Evolutionary conservation across 2,888 invertebrate genomes (phyloP).

Genomic region (Sminthurinus aureus): DNA sequence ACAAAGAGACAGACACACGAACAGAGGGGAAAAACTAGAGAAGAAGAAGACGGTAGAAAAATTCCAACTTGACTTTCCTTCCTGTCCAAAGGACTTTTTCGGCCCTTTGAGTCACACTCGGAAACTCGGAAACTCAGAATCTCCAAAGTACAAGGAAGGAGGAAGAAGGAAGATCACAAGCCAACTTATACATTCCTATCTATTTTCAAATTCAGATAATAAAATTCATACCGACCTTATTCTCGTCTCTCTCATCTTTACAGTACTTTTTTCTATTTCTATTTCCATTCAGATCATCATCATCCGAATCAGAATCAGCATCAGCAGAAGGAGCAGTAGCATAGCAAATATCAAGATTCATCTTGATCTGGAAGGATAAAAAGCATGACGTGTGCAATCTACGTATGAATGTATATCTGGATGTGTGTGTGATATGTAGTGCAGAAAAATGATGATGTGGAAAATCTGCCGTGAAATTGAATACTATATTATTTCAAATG

Average conservation of each 20-base stretch:
- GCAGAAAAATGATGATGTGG: not conserved
- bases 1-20: no score
- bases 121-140: not conserved
- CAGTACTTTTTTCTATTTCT: not conserved
- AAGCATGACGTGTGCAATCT: not conserved
- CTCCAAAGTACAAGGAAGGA: no score
- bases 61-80: not conserved
- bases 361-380: not conserved
- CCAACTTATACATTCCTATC: not conserved
- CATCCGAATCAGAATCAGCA: not conserved
- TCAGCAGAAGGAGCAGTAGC: not conserved
- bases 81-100: slow-evolving; percentile 4
- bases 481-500: not conserved
- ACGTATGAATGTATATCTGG: not conserved
- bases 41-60: not conserved
- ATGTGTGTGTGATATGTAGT: not conserved
- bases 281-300: not conserved
- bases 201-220: slow-evolving; percentile 11
- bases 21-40: no score
- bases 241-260: not conserved
- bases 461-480: not conserved
- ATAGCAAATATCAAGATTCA: not conserved
- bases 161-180: no score
- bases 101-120: not conserved
- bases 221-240: slow-evolving; percentile 1